Percentiles rank a stretch among this genome's conserved stretches.
These are phyloP conservation scores for Sturmia bella DNA, from an alignment of 2,888 invertebrate genomes.

Conservation along the genomic window DNA sequence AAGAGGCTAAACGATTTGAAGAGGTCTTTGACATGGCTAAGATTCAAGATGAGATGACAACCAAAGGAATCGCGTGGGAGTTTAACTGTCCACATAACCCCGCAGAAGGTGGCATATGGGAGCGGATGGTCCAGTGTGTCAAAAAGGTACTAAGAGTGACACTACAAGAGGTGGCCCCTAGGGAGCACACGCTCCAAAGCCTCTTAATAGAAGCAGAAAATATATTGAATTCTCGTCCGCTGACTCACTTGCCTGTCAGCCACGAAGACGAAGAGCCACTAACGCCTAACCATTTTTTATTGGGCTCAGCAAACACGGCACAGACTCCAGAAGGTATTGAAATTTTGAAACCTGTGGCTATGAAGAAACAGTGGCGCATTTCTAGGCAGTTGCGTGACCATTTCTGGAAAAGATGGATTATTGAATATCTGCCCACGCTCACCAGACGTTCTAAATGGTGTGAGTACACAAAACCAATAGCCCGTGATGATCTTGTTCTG, in stretches of 20 bases:
- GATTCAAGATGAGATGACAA: background rate
- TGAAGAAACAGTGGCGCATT: background rate
- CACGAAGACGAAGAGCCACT: background rate
- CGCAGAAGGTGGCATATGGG: slow-evolving; percentile 31
- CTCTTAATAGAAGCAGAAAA: background rate
- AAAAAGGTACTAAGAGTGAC: slow-evolving; percentile 37
- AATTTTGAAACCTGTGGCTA: background rate
- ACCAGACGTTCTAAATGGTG: slow-evolving; percentile 57
- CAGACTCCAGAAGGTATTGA: background rate
- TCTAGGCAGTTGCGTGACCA: background rate
- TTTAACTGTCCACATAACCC: slow-evolving; percentile 29
- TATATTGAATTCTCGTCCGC: background rate
- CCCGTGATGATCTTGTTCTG: slow-evolving; percentile 58
- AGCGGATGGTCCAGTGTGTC: slow-evolving; percentile 32
- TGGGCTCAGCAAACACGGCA: background rate
- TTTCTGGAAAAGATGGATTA: background rate
- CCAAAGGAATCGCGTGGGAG: slow-evolving; percentile 15
- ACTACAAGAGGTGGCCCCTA: slow-evolving; percentile 13
- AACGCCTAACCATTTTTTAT: background rate
- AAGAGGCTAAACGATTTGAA: background rate
- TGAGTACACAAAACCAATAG: slow-evolving; percentile 37
- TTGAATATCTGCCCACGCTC: background rate
- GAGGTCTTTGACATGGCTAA: background rate
- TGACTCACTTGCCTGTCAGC: background rate
- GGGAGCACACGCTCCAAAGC: background rate